phyloP scores from a whole-genome alignment of 2,888 invertebrate species.

The Drosophila planitibia region DNA sequence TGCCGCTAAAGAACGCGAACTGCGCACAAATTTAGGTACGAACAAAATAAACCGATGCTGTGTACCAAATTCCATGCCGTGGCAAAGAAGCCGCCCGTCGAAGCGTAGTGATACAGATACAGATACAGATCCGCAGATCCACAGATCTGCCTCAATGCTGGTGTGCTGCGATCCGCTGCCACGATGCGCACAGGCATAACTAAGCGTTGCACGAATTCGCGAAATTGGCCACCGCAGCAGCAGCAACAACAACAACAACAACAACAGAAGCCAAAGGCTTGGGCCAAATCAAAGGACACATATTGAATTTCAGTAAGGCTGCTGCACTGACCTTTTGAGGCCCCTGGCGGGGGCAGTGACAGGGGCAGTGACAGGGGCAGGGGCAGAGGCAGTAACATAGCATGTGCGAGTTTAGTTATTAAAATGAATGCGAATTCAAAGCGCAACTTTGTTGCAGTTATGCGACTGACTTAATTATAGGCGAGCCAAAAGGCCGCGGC shows the following conservation, averaged over 20 bases:
- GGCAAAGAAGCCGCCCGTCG: constrained; percentile 73
- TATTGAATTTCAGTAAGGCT: constrained; percentile 72
- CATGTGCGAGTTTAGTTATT: constrained; percentile 68
- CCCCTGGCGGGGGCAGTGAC: constrained; percentile 12
- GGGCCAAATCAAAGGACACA: constrained; percentile 65
- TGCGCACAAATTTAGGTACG: constrained; percentile 65
- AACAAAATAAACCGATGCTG: constrained; percentile 34
- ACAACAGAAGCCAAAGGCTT: constrained; percentile 41
- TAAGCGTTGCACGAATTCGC: constrained; percentile 79
- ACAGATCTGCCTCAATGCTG: constrained; percentile 16
- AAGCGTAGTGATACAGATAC: constrained; percentile 49
- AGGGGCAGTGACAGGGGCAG: neutral
- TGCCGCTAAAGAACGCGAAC: constrained; percentile 56
- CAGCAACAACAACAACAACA: constrained; percentile 24
- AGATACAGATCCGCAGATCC: constrained; percentile 33
- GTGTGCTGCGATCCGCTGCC: constrained; percentile 11
- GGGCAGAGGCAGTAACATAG: constrained; percentile 10
- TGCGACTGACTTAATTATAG: constrained; percentile 74
- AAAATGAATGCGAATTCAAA: constrained; percentile 69
- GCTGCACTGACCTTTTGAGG: constrained; percentile 65
- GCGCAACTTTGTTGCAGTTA: constrained; percentile 47
- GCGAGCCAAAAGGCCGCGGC: constrained; percentile 1
- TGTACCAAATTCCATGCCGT: constrained; percentile 64
- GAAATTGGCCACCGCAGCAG: constrained; percentile 77
- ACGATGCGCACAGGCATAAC: constrained; percentile 52